These are phyloP conservation scores for Xyrichtys novacula DNA, from an alignment of 2,797 vertebrate species.

Conservation along the genomic window DNA sequence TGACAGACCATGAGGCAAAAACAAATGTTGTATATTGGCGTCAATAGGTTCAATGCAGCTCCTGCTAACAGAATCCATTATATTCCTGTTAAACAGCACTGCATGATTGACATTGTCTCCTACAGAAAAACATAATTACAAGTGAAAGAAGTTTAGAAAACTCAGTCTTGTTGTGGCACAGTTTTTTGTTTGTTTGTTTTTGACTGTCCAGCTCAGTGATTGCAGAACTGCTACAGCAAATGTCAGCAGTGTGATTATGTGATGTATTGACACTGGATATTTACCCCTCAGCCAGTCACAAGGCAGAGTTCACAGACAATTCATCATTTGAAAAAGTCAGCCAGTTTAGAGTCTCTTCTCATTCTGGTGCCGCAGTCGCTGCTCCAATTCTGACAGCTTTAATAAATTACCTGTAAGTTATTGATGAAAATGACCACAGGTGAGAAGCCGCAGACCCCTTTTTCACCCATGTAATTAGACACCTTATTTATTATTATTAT, in stretches of 20 bases:
- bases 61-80: conserved; percentile 28
- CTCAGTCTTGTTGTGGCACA: conserved; percentile 1
- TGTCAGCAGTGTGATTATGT: conserved; percentile 26
- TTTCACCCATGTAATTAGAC: neutral
- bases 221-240: conserved; percentile 20
- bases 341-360: conserved; percentile 7
- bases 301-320: neutral
- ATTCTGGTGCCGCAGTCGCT: neutral
- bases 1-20: conserved; percentile 33
- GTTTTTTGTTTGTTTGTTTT: conserved; percentile 22
- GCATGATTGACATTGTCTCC: neutral
- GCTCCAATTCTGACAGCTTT: conserved; percentile 17
- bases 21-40: conserved; percentile 32
- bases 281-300: conserved; percentile 10
- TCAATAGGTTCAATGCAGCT: conserved; percentile 44
- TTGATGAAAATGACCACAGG: conserved; percentile 22
- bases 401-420: conserved; percentile 26
- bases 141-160: too few species aligned
- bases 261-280: conserved; percentile 26
- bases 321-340: conserved; percentile 14
- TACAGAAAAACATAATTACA: neutral
- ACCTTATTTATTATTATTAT: neutral
- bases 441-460: conserved; percentile 1
- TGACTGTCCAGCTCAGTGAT: conserved; percentile 21
- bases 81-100: neutral